Conservation (phyloP, 2,797 vertebrate genomes). For the Vireo griseus region DNA sequence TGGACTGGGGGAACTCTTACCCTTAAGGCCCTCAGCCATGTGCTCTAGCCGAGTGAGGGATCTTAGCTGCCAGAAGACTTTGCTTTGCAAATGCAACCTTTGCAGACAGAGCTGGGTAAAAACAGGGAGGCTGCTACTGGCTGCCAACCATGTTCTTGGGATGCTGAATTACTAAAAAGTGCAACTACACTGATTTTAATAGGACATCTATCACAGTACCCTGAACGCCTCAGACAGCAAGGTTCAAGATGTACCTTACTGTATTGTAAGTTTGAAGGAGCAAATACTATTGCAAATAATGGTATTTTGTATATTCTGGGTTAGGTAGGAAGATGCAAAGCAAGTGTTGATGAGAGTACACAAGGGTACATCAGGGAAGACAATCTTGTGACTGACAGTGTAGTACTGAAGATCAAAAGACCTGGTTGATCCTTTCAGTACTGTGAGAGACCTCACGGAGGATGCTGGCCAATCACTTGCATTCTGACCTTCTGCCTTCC, state of each 20-base stretch:
- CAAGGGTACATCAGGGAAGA: not conserved
- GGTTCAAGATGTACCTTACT: not conserved
- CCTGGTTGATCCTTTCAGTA: not conserved
- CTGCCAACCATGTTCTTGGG: not conserved
- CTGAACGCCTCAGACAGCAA: not conserved
- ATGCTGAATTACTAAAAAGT: not conserved
- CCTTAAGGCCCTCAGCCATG: rapidly evolving
- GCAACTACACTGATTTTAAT: not conserved
- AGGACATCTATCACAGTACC: not conserved
- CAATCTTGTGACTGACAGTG: not conserved
- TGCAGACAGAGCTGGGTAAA: not conserved
- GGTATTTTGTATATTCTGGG: not conserved
- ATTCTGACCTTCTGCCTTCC: not conserved
- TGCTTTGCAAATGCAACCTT: not conserved
- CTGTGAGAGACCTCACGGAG: not conserved
- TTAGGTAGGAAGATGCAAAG: not conserved
- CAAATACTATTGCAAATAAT: not conserved
- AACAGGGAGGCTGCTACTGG: not conserved
- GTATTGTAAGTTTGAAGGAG: not conserved
- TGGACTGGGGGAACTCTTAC: not conserved
- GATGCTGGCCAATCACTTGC: not conserved
- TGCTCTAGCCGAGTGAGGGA: not conserved
- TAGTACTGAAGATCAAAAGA: not conserved
- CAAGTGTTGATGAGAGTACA: not conserved
- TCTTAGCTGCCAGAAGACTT: not conserved